Percentiles rank a stretch among this genome's conserved stretches.
Evolutionary conservation across 2,888 invertebrate species (phyloP).

Genomic region (Morpho helenor): DNA sequence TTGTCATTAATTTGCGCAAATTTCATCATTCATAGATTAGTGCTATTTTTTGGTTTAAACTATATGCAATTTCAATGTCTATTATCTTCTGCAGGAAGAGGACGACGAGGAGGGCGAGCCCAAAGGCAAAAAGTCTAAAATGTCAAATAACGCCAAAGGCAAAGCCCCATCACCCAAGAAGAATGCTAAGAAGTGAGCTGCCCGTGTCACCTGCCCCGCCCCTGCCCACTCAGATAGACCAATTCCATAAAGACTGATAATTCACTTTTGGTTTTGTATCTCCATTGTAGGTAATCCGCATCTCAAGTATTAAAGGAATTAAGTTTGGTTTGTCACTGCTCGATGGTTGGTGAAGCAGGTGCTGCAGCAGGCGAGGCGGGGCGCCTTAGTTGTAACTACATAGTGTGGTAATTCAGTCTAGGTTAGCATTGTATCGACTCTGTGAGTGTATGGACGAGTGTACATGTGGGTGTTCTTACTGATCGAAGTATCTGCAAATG

Average conservation of each 20-base stretch:
- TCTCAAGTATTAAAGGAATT: slow-evolving; percentile 11
- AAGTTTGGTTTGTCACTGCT: slow-evolving; percentile 7
- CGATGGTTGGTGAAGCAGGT: slow-evolving; percentile 5
- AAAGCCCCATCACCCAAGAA: slow-evolving; percentile 85
- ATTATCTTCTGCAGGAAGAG: slow-evolving; percentile 70
- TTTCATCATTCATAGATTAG: too few relatives aligned
- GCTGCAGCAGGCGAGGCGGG: slow-evolving; percentile 18
- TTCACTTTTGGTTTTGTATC: slow-evolving; percentile 13
- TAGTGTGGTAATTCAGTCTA: slow-evolving; percentile 65
- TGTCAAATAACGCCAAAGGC: slow-evolving; percentile 84
- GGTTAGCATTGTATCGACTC: slow-evolving; percentile 66
- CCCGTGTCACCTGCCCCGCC: slow-evolving; percentile 27
- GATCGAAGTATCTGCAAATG: slow-evolving; percentile 45
- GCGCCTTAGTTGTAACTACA: slow-evolving; percentile 48
- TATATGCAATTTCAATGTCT: too few relatives aligned
- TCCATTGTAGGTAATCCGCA: slow-evolving; percentile 20
- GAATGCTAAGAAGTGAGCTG: slow-evolving; percentile 79
- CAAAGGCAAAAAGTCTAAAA: slow-evolving; percentile 88
- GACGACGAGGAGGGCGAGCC: slow-evolving; percentile 88
- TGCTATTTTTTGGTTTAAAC: too few relatives aligned
- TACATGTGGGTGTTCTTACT: slow-evolving; percentile 44
- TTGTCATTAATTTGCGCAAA: too few relatives aligned
- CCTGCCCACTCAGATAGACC: slow-evolving; percentile 15
- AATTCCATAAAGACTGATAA: slow-evolving; percentile 26
- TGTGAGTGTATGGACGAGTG: slow-evolving; percentile 40